Evolutionary conservation across 1,140 invertebrate genomes (phyloP).

Genomic region (Halesus radiatus): DNA sequence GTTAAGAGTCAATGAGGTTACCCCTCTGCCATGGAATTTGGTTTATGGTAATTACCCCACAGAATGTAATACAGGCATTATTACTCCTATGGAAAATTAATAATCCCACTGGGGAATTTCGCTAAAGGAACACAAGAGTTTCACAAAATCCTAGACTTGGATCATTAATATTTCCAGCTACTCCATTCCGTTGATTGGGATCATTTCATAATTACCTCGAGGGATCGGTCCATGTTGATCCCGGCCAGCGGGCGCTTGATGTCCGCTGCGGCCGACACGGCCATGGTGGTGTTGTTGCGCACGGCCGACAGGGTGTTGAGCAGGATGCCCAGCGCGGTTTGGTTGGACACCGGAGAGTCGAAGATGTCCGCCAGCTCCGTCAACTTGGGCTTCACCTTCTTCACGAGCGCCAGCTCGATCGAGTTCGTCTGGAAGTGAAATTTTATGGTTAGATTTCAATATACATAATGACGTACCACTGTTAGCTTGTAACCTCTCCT

Average conservation of each 20-base stretch:
- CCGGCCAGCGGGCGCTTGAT: slow-evolving; percentile 79
- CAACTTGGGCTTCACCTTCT: slow-evolving; percentile 77
- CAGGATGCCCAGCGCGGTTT: slow-evolving; percentile 77
- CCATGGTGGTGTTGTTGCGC: slow-evolving; percentile 78
- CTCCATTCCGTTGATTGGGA: neutral
- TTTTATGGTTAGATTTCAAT: neutral
- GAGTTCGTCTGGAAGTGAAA: slow-evolving; percentile 68
- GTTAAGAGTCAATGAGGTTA: too few relatives aligned
- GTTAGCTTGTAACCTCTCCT: too few relatives aligned
- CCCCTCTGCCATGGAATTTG: too few relatives aligned
- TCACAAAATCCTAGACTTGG: too few relatives aligned
- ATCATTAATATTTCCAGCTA: too few relatives aligned
- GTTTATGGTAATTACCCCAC: too few relatives aligned
- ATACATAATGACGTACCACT: too few relatives aligned
- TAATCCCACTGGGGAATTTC: too few relatives aligned
- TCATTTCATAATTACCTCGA: slow-evolving; percentile 66
- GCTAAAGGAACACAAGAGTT: too few relatives aligned
- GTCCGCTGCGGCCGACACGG: slow-evolving; percentile 79
- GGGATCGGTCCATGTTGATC: slow-evolving; percentile 76
- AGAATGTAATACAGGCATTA: too few relatives aligned
- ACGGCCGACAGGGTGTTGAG: slow-evolving; percentile 77
- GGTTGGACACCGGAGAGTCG: slow-evolving; percentile 81
- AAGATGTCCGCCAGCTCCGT: slow-evolving; percentile 80
- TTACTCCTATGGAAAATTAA: too few relatives aligned
- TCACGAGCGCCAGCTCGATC: slow-evolving; percentile 75